Evolutionary conservation across 2,113 vertebrate genomes (phyloP), one percentile per base, ranked within the genome.

Genomic region (Oncorhynchus mykiss): DNA sequence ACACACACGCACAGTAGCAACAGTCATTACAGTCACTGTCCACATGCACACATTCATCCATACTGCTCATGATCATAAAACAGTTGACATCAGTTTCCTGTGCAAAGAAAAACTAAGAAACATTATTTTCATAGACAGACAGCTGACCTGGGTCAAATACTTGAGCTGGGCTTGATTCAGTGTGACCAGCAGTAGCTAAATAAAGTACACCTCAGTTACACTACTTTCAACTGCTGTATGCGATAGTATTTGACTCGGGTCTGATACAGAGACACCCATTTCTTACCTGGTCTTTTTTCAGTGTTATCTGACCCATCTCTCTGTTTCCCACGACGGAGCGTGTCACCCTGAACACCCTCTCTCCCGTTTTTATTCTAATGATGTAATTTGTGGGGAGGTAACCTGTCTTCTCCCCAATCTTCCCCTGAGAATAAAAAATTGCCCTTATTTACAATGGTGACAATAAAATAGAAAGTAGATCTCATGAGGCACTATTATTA

Each of bases 381-480:
- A 99, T 96, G 89, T 96, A 99, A 78, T 95, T 97, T 2, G 97
- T 96, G 7, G 97, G 97, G 75, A 99, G 96, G 77, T 94, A 98
- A 18, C 97, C 97, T 0, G 96, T 77, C 82, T 98, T 98, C 54
- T 98, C 97, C 0, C 96, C 96, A 4, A 97, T 96, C 78, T 97
- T 97, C 8, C 97, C 97, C 97, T 99, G 83, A 2, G 8, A n/a
- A 64, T 1, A 25, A 8, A 6, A 1, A 20, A 25, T 0, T 25
- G 60, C 9, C 20, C n/a, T 64, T 25, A 64, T 25, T 25, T 22
- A 64, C 20, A 9, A 11, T 64, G n/a, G 3, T 9, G 20, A 64
- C 60, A 64, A 64, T 14, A 34, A 68, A 34, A 34, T 68, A 29
- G 12, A 39, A 54, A 13, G 4, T 3, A 45, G 39, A 4, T 4